Percentiles rank a stretch among this genome's conserved stretches.
Evolutionary conservation across 2,888 invertebrate genomes (phyloP).

Genomic region (Eilema sororculum): DNA sequence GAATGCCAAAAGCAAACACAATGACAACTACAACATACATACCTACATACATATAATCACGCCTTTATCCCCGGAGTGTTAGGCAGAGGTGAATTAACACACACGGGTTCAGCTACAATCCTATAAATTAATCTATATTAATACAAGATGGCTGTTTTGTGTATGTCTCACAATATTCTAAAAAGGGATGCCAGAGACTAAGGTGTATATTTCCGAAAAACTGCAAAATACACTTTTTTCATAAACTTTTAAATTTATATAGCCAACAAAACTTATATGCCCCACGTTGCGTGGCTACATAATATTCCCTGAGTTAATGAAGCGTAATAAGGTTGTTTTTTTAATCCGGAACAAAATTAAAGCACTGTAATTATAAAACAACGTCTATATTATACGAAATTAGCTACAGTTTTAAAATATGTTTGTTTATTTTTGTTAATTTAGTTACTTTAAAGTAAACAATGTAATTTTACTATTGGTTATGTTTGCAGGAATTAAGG

Average conservation of each 20-base stretch:
- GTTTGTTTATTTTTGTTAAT: not conserved
- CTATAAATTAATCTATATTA: too few relatives aligned
- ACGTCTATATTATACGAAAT: not conserved
- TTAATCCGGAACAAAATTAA: not conserved
- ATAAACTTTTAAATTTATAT: not conserved
- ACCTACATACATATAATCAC: too few relatives aligned
- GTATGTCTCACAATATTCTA: not conserved
- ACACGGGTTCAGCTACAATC: too few relatives aligned
- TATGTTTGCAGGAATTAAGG: too few relatives aligned
- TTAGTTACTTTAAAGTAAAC: not conserved
- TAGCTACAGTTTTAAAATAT: not conserved
- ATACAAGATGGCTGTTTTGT: too few relatives aligned
- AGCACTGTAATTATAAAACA: not conserved
- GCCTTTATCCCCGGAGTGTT: too few relatives aligned
- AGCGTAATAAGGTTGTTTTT: not conserved
- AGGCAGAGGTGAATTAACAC: too few relatives aligned
- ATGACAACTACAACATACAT: too few relatives aligned
- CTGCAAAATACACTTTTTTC: not conserved
- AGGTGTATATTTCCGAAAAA: not conserved
- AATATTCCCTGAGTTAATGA: not conserved
- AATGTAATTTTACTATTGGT: too few relatives aligned
- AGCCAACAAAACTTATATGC: not conserved
- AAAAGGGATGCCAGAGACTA: not conserved
- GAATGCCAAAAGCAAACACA: too few relatives aligned
- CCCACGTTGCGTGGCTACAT: not conserved